Evolutionary conservation across 2,797 vertebrate species (phyloP).

Genomic region (Gymnopithys bicolor): DNA sequence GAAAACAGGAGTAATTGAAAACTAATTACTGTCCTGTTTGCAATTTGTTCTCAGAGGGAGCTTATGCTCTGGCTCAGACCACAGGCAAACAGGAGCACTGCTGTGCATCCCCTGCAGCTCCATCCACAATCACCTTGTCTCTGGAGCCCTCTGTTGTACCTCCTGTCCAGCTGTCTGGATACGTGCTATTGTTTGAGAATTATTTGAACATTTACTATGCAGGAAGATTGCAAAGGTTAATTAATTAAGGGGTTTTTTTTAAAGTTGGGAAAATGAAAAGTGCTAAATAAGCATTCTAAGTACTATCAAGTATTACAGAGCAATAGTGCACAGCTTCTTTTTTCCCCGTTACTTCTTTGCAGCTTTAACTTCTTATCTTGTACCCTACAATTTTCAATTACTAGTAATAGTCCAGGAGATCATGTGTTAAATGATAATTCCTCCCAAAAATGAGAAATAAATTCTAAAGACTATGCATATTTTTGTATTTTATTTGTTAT

Average conservation of each 20-base stretch:
- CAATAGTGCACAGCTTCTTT: not conserved
- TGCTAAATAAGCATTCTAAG: not conserved
- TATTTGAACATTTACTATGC: not conserved
- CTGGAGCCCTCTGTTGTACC: not conserved
- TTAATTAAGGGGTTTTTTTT: fast-evolving
- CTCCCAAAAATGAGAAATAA: not conserved
- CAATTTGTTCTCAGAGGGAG: not conserved
- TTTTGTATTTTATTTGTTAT: not conserved
- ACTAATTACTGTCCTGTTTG: not conserved
- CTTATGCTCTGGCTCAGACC: not conserved
- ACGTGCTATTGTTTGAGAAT: not conserved
- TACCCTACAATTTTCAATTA: not conserved
- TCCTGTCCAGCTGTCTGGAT: not conserved
- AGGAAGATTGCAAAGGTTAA: not conserved
- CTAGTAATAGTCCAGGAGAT: not conserved
- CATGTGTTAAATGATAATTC: not conserved
- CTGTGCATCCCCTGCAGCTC: not conserved
- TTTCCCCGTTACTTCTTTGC: not conserved
- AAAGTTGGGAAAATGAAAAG: not conserved
- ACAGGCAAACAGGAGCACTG: not conserved
- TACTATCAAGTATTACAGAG: not conserved
- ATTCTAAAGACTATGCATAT: not conserved
- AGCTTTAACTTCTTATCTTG: not conserved
- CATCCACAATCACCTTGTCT: not conserved
- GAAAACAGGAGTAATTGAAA: not conserved